Evolutionary conservation across 2,888 invertebrate genomes (phyloP).

Genomic region (Xestobium rufovillosum): DNA sequence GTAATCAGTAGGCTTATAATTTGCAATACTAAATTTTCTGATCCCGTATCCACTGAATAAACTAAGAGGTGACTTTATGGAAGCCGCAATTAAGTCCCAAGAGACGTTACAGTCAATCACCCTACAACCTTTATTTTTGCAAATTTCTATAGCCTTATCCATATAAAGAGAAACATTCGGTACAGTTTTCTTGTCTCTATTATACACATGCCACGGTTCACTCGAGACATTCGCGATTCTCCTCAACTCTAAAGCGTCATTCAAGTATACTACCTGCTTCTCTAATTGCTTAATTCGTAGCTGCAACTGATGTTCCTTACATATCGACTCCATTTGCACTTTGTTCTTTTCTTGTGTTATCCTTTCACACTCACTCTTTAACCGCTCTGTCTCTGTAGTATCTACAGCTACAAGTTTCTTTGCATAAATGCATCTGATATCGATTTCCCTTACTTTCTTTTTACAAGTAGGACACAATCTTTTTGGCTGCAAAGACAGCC

Average conservation of each 20-base stretch:
- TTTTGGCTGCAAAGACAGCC: constrained; percentile 56
- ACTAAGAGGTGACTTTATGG: constrained; percentile 62
- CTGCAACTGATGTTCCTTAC: constrained; percentile 40
- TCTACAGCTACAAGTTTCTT: constrained; percentile 69
- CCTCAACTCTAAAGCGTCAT: constrained; percentile 30
- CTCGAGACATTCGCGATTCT: constrained; percentile 11
- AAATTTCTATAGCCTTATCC: constrained; percentile 60
- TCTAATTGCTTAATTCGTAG: constrained; percentile 38
- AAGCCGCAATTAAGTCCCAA: constrained; percentile 61
- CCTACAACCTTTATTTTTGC: constrained; percentile 66
- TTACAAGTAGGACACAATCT: constrained; percentile 86
- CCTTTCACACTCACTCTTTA: constrained; percentile 54
- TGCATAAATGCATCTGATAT: constrained; percentile 65
- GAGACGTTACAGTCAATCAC: constrained; percentile 65
- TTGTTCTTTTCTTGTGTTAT: constrained; percentile 52
- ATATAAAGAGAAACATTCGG: constrained; percentile 44
- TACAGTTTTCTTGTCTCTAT: background rate
- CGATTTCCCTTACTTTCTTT: constrained; percentile 40
- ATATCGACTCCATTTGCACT: constrained; percentile 52
- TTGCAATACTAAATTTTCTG: constrained; percentile 61
- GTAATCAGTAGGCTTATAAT: constrained; percentile 60
- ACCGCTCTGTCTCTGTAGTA: constrained; percentile 63
- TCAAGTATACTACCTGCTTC: constrained; percentile 28
- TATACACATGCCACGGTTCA: constrained; percentile 14
- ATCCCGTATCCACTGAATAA: constrained; percentile 76